A percentile compares a stretch with the other conserved stretches of the same genome.
Conservation (phyloP, 2,797 vertebrate species). For the Premnoplex brunnescens region DNA sequence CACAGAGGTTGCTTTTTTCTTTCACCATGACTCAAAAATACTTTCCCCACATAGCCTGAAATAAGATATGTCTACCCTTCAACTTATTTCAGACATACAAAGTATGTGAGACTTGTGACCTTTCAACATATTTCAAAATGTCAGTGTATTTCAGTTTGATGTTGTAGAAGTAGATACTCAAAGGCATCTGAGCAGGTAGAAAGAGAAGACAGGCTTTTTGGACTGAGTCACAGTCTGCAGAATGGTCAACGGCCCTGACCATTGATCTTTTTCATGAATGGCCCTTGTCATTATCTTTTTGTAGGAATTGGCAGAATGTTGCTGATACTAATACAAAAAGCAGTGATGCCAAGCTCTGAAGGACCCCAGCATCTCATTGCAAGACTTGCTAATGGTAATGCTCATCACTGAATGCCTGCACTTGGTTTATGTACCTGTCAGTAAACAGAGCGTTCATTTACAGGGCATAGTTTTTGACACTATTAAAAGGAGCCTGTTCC, state of each 20-base stretch:
- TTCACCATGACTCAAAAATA: background rate
- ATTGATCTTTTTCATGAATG: background rate
- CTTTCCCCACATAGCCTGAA: background rate
- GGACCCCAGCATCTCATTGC: background rate
- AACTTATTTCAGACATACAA: background rate
- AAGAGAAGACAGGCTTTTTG: background rate
- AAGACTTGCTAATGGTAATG: background rate
- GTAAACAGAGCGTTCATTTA: background rate
- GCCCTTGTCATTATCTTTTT: background rate
- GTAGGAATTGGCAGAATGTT: background rate
- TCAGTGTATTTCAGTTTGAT: background rate
- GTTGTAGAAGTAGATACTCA: background rate
- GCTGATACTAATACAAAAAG: background rate
- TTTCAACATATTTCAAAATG: background rate
- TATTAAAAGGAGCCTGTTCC: background rate
- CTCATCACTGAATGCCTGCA: background rate
- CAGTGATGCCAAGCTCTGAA: background rate
- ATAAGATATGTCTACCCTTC: background rate
- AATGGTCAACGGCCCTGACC: background rate
- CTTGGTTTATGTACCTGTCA: background rate
- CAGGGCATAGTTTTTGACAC: background rate
- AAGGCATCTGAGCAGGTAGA: background rate
- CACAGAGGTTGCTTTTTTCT: background rate
- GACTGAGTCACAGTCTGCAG: background rate
- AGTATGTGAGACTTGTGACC: background rate